Evolutionary conservation across 1,140 invertebrate genomes (phyloP), one percentile per base, ranked within the genome.

Genomic region (Dolichoris vasculosae): DNA sequence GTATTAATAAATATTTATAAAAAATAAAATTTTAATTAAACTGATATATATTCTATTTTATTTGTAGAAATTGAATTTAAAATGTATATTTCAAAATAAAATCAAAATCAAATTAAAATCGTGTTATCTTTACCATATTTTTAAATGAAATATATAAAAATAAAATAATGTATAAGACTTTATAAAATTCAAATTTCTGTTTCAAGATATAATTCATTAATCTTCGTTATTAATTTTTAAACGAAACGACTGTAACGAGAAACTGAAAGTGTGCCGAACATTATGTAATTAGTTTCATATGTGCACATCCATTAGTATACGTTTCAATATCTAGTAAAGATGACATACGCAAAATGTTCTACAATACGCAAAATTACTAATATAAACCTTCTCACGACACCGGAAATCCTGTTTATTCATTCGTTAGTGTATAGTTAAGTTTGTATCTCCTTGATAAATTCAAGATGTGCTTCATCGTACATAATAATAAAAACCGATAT

Each of bases 331-430:
- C 26, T 69, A 35, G 55, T 48, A 73, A 17, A 51, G 7, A 51
- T 13, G 48, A 51, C 67, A 71, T 32, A 46, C 32, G 32, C 77
- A 43, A 59, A 67, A 64, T 40, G n/a, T 26, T 43, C 40, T 20
- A n/a, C 43, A 30, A 48, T 81, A 64, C 6, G 30, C 32, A 40
- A 80, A 15, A 82, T 71, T 38, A 69, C 20, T 46, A 59, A 59
- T 26, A 71, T 23, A 55, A 71, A 82, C 40, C n/a, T 32, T 43
- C 30, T 17, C 40, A 46, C 63, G 30, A n/a, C 11, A 67, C 78
- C 26, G 59, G 63, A 80, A 69, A 81, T 81, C 63, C 79, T 81
- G 43, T 81, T 81, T 69, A 48, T 69, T 43, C 32, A 43, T 35
- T 59, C 26, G 32, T 43, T 15, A 2, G 35, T n/a, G 32, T 7